phyloP scores from a whole-genome alignment of 2,113 vertebrate species.

The Proterorhinus semilunaris region DNA sequence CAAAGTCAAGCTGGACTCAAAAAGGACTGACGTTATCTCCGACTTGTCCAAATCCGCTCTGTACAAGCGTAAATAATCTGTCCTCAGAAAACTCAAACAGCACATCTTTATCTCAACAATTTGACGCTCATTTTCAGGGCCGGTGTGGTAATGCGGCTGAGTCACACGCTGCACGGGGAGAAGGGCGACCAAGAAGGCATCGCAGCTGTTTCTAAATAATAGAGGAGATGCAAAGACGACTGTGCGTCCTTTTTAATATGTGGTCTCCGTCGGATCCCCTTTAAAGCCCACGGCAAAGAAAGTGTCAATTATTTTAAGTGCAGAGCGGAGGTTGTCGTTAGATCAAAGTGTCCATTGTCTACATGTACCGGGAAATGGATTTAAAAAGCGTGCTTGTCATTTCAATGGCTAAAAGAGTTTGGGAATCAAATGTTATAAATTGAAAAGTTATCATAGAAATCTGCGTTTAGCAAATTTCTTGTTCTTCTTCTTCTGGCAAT shows the following conservation, averaged over 20 bases:
- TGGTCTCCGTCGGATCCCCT: neutral
- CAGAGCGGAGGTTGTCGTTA: neutral
- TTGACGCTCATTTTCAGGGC: constrained; percentile 9
- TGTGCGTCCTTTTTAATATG: neutral
- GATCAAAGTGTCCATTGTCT: neutral
- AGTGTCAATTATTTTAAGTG: constrained; percentile 8
- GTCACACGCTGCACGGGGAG: neutral
- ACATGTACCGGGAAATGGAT: neutral
- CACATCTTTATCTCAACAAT: constrained; percentile 1
- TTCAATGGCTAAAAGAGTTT: neutral
- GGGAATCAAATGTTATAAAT: neutral
- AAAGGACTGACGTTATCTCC: neutral
- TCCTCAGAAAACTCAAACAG: neutral
- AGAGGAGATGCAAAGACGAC: constrained; percentile 3
- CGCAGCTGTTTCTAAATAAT: constrained; percentile 31
- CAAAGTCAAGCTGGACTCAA: neutral
- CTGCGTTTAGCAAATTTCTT: no score
- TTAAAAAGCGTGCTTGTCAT: neutral
- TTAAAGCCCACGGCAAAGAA: neutral
- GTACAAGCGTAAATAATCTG: neutral
- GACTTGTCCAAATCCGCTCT: neutral
- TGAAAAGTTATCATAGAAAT: no score
- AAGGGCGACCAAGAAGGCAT: neutral
- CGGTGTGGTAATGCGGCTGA: neutral
- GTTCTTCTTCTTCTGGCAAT: no score